Base-by-base conservation (phyloP, 2,797 vertebrate genomes). In the Sebastes cheni region DNA sequence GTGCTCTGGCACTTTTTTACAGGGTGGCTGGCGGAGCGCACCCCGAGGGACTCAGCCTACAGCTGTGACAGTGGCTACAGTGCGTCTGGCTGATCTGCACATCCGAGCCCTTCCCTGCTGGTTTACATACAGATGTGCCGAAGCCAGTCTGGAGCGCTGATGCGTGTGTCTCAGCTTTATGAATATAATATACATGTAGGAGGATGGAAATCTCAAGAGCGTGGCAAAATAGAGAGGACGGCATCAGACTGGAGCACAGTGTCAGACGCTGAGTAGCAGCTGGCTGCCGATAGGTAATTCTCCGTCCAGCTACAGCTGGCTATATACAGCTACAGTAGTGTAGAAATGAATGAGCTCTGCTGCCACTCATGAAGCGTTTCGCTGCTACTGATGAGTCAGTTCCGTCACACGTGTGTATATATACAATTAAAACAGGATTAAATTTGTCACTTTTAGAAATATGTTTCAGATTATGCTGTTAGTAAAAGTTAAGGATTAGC, bases 1-100 rank as follows among this genome's bases (percentile, higher is more conserved):
- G 95, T 95, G 94, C 88, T 87, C 67, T 88, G 90, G 92, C 91
- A 90, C 92, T 91, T 93, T 94, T 91, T 93, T 90, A 88, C 89
- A 92, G 90, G 92, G 92, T 92, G 90, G 89, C 91, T 94, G 92
- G 87, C 84, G 82, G 86, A 92, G 89, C 75, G 54, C 79, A 95
- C 93, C 95, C 95, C 71, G 8, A 88, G 94, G 94, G 92, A 87
- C 79, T 79, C 66, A 60, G 81, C 81, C 85, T 90, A 91, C 93
- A 95, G 94, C 94, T 93, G 92, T 87, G 93, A 91, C 87, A 91
- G 85, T 82, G 85, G 79, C 87, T 86, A 75, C 80, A 86, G 74
- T 65, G 65, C 22, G 54, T 90, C 82, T 77, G 83, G 71, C 82
- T 85, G 79, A 87, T 91, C 82, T 77, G 80, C 88, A 88, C 82